These are phyloP conservation scores for Lycopodina hypogea DNA, from an alignment of 37 sponge, comb jelly and placozoan genomes.

Conservation along the genomic window DNA sequence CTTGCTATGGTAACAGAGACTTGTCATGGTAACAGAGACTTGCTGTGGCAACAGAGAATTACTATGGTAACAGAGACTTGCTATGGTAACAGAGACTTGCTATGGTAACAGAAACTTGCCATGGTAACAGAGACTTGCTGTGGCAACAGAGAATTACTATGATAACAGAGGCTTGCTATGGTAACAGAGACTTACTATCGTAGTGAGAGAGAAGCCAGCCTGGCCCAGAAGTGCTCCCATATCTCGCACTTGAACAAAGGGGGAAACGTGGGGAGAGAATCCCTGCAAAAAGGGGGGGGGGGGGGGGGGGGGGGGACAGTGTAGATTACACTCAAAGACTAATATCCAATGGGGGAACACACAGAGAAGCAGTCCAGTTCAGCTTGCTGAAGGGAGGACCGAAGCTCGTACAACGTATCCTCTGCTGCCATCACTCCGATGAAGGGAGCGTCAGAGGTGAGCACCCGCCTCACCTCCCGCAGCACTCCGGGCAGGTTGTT, in stretches of 20 bases:
- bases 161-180: too few relatives aligned
- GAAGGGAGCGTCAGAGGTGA: slow-evolving; percentile 78
- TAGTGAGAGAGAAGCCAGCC: slow-evolving; percentile 84
- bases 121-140: too few relatives aligned
- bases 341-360: not conserved
- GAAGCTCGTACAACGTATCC: slow-evolving; percentile 88
- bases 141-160: too few relatives aligned
- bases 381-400: slow-evolving; percentile 84
- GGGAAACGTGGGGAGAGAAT: slow-evolving; percentile 85
- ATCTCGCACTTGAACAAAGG: slow-evolving; percentile 76
- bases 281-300: slow-evolving; percentile 39
- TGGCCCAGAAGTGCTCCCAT: slow-evolving; percentile 70
- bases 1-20: too few relatives aligned
- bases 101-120: too few relatives aligned
- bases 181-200: slow-evolving; percentile 86
- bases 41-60: too few relatives aligned
- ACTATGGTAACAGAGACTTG: too few relatives aligned
- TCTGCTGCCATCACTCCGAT: slow-evolving; percentile 87
- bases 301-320: not conserved
- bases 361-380: slow-evolving; percentile 82
- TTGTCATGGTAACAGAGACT: too few relatives aligned
- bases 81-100: too few relatives aligned
- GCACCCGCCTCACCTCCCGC: slow-evolving; percentile 62
- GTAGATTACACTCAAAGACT: not conserved
- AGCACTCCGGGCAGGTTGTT: slow-evolving; percentile 85